Evolutionary conservation across 2,888 invertebrate genomes (phyloP), one percentile per base, ranked within the genome.

Genomic region (Pristionchus entomophagus): DNA sequence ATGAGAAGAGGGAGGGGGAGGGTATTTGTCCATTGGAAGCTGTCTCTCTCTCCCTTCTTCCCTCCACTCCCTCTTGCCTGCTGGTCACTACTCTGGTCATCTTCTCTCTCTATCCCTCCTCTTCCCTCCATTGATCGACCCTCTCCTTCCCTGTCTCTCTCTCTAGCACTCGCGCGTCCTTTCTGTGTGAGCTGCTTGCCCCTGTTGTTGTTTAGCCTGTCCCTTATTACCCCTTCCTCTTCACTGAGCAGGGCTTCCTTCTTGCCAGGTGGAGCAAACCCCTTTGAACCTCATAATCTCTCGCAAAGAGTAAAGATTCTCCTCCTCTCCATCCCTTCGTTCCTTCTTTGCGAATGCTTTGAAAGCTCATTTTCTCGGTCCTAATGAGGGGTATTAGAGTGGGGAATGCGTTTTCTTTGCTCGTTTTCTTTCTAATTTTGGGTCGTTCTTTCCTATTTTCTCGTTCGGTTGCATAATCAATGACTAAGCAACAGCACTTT

Each of bases 51-150:
- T 22, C 32, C 35, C n/a, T 53, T 29, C 80, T 19, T 35, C 26
- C 26, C 22, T n/a, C 56, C 35, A n/a, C 49, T 38, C 35, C 81
- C 38, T 56, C 56, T 19, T 29, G 38, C 26, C 56, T n/a, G 17
- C 82, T 78, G 49, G 82, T 41, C 82, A 56, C 59, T 59, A 56
- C 41, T 59, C 59, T 82, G 59, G 41, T 38, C 38, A 59, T 29
- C 82, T 78, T 32, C 32, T 82, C 82, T 38, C 80, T 80, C 51
- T 59, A 62, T 49, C 65, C 29, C 62, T 35, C 32, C 41, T 26
- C 45, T 26, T 26, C 83, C 32, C 83, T 84, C 83, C 83, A 84
- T 84, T 84, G 83, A 84, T 84, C 49, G 83, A n/a, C 83, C 59
- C n/a, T n/a, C n/a, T n/a, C n/a, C n/a, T n/a, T 82, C 82, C 49